Percentiles rank a stretch among this genome's conserved stretches.
Evolutionary conservation across 1,140 invertebrate genomes (phyloP).

Genomic region (Procambarus clarkii): DNA sequence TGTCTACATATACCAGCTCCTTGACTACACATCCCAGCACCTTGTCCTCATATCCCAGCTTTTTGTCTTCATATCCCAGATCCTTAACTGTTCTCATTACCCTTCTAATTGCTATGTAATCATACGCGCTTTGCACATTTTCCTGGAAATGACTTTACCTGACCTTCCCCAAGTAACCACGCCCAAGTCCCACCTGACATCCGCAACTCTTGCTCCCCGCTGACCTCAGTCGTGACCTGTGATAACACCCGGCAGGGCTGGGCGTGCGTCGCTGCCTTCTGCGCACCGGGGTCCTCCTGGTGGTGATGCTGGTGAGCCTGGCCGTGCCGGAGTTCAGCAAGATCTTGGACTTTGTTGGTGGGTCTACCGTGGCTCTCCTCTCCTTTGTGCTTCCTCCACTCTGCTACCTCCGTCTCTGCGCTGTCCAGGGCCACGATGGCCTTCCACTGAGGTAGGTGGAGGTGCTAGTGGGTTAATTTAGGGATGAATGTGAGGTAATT

Average conservation of each 20-base stretch:
- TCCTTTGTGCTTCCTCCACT: conserved; percentile 90
- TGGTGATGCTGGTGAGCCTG: conserved; percentile 87
- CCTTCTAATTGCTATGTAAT: too few relatives aligned
- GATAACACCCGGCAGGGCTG: conserved; percentile 81
- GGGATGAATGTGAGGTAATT: too few relatives aligned
- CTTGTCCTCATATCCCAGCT: too few relatives aligned
- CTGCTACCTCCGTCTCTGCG: conserved; percentile 83
- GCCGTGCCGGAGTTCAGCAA: conserved; percentile 91
- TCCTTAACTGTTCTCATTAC: too few relatives aligned
- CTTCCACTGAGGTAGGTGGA: conserved; percentile 7
- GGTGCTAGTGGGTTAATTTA: background rate
- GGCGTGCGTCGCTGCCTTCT: conserved; percentile 85
- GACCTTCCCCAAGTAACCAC: background rate
- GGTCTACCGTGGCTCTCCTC: conserved; percentile 88
- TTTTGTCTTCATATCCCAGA: too few relatives aligned
- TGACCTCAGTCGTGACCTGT: background rate
- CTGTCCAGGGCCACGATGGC: background rate
- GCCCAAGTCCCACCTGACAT: background rate
- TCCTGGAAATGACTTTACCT: too few relatives aligned
- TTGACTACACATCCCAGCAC: too few relatives aligned
- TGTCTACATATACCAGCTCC: too few relatives aligned
- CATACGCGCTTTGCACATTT: too few relatives aligned
- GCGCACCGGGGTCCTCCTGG: conserved; percentile 82
- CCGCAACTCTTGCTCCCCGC: background rate
- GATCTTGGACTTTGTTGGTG: conserved; percentile 91